Evolutionary conservation across 2,888 invertebrate genomes (phyloP).

Genomic region (Dorcus parallelipipedus): DNA sequence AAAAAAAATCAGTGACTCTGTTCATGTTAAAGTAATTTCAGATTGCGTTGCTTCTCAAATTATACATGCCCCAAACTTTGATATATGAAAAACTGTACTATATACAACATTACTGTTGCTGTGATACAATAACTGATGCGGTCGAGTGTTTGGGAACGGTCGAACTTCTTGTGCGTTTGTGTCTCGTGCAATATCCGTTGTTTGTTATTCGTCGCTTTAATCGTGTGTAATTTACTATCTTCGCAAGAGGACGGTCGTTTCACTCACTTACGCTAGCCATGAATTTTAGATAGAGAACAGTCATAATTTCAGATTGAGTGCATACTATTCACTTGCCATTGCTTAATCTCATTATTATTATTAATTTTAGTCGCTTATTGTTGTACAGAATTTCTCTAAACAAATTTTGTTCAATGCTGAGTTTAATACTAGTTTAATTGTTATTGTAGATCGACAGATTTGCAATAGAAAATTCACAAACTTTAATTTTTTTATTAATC

Average conservation of each 20-base stretch:
- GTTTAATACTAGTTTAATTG: no score
- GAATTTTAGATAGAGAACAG: conserved; percentile 29
- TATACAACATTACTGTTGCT: conserved; percentile 45
- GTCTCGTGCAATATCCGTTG: conserved; percentile 12
- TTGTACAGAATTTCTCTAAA: no score
- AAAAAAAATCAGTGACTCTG: not conserved
- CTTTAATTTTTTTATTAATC: no score
- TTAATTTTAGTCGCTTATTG: no score
- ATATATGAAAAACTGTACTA: conserved; percentile 33
- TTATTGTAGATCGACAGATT: no score
- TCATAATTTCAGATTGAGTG: conserved; percentile 20
- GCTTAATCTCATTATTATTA: not conserved
- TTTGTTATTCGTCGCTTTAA: conserved; percentile 13
- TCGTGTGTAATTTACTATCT: conserved; percentile 2
- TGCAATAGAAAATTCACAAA: no score
- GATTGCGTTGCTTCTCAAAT: not conserved
- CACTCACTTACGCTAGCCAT: conserved; percentile 22
- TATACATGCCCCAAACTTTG: conserved; percentile 29
- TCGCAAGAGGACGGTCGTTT: conserved; percentile 10
- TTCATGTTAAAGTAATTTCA: not conserved
- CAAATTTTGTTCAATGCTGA: no score
- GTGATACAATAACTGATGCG: conserved; percentile 38
- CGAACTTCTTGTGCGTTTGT: not conserved
- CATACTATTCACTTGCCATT: conserved; percentile 8
- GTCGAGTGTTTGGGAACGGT: not conserved